Evolutionary conservation across 2,113 vertebrate species (phyloP).

Genomic region (Melanerpes formicivorus): DNA sequence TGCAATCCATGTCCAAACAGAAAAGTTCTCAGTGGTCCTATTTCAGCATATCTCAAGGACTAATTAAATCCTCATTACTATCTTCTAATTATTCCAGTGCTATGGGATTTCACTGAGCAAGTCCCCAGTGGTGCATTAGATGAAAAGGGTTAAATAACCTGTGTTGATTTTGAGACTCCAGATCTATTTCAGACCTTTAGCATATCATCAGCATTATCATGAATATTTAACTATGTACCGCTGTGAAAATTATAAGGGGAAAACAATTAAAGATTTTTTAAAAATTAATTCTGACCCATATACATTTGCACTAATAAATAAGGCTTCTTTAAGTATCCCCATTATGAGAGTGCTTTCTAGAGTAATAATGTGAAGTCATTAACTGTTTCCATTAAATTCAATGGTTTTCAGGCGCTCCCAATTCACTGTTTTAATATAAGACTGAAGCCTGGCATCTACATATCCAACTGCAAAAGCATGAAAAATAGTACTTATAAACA

Average conservation of each 20-base stretch:
- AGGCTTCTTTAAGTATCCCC: conserved; percentile 74
- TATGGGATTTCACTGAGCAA: conserved; percentile 70
- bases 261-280: conserved; percentile 81
- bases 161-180: conserved; percentile 75
- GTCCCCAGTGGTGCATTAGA: conserved; percentile 72
- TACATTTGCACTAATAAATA: conserved; percentile 83
- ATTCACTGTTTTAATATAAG: conserved; percentile 65
- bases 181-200: conserved; percentile 75
- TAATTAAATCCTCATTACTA: conserved; percentile 83
- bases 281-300: conserved; percentile 84
- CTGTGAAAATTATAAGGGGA: conserved; percentile 81
- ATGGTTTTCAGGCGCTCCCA: conserved; percentile 68
- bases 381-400: conserved; percentile 74
- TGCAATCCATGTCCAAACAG: conserved; percentile 65
- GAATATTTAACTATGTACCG: conserved; percentile 81
- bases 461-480: background rate
- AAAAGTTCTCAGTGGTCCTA: conserved; percentile 74
- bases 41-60: conserved; percentile 78
- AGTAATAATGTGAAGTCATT: conserved; percentile 73
- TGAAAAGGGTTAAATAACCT: conserved; percentile 82
- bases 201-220: conserved; percentile 77
- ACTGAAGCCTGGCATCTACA: conserved; percentile 25
- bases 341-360: conserved; percentile 67
- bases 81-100: conserved; percentile 80
- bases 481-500: background rate